Evolutionary conservation across 2,888 invertebrate genomes (phyloP), one percentile per base, ranked within the genome.

Genomic region (Dermolepida albohirtum): DNA sequence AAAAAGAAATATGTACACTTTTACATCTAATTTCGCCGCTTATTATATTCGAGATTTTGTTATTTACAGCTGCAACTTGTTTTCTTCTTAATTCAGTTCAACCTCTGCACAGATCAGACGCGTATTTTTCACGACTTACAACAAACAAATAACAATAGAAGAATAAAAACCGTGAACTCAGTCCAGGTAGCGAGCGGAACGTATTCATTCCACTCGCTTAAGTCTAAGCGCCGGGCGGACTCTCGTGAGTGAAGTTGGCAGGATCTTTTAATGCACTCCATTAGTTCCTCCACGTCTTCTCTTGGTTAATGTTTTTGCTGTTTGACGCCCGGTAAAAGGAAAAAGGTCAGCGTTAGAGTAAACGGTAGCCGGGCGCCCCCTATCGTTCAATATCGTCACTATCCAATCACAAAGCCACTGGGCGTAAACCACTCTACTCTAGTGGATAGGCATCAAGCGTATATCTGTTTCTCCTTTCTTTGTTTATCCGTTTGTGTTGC

Each of bases 371-470:
- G 34, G 67, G 68, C 70, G 66, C 68, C 70, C 69, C 68, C 55
- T 67, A 52, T 65, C 67, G 75, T 73, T 75, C 76, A 75, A 77
- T 76, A 77, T 71, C 73, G 68, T 71, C 76, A 73, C 76, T 73
- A 74, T 34, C 76, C 77, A 78, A 78, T 76, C 74, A 75, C 73
- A 71, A 73, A 71, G 73, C 71, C 74, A 71, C 70, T 73, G 77
- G 78, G 76, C 76, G 76, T 77, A 47, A 62, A 62, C 59, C 59
- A 34, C 16, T 49, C 74, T 62, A 47, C 34, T 49, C 22, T 49
- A 49, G 49, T 8, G 49, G 57, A 34, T 34, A 34, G 34, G 10
- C 34, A 34, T 34, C 71, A 69, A 29, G 29, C 17, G 34, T 47
- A 16, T 62, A 16, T 34, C 6, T 22, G 22, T 4, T 11, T 12